Conservation (phyloP, 1,140 invertebrate genomes). For the Nasonia giraulti region DNA sequence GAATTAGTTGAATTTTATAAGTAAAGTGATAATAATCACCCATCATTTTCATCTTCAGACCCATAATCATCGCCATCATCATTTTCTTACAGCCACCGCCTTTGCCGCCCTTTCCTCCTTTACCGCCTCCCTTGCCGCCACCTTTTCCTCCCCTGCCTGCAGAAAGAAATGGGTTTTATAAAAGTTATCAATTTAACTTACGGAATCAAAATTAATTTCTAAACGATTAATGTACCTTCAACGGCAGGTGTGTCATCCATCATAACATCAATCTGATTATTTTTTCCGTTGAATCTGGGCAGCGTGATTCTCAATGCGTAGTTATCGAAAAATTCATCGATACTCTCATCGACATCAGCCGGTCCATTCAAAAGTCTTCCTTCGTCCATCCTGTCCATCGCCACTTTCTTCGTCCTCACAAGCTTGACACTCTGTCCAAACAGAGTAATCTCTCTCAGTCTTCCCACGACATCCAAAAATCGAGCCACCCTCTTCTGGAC, state of each 20-base stretch:
- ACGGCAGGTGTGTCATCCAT: conserved; percentile 61
- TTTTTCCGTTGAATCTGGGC: conserved; percentile 64
- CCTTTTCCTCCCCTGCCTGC: conserved; percentile 59
- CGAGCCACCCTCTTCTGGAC: conserved; percentile 73
- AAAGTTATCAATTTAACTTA: neutral
- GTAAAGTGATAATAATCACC: conserved; percentile 65
- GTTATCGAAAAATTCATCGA: conserved; percentile 76
- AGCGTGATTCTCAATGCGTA: conserved; percentile 72
- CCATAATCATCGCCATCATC: conserved; percentile 79
- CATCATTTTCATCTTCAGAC: conserved; percentile 78
- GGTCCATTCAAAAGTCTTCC: conserved; percentile 56
- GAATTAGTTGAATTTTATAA: no score
- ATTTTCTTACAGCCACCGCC: conserved; percentile 77
- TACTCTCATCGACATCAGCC: conserved; percentile 72
- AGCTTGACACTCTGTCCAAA: conserved; percentile 75
- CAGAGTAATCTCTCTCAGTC: conserved; percentile 73
- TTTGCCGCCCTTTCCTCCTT: conserved; percentile 60
- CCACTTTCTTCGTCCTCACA: conserved; percentile 65
- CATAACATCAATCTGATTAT: conserved; percentile 69
- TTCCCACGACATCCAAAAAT: conserved; percentile 73
- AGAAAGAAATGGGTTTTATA: conserved; percentile 36
- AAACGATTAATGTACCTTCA: conserved; percentile 61
- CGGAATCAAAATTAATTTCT: neutral
- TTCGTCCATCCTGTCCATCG: conserved; percentile 44
- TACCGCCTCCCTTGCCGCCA: conserved; percentile 67